These are phyloP conservation scores for Saturnia japonica DNA, from an alignment of 2,888 invertebrate genomes.

Conservation along the genomic window DNA sequence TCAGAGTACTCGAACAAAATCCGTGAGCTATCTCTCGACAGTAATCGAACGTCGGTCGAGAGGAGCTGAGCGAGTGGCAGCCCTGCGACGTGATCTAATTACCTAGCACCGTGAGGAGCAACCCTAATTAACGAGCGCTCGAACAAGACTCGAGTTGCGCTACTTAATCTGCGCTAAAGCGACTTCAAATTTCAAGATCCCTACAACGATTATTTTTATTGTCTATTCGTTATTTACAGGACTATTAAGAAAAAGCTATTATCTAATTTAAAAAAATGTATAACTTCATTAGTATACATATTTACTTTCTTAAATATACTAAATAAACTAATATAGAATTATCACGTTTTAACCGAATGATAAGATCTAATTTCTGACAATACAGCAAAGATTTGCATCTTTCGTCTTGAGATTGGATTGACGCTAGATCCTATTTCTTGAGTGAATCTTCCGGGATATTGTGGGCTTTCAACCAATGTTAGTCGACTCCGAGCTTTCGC, in stretches of 20 bases:
- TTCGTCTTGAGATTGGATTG: too few relatives aligned
- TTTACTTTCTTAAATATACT: too few relatives aligned
- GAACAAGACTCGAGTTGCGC: conserved; percentile 3
- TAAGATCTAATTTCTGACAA: too few relatives aligned
- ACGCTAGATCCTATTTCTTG: background rate
- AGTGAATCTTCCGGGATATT: background rate
- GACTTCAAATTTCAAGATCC: background rate
- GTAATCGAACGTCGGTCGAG: conserved; percentile 13
- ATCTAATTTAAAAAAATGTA: background rate
- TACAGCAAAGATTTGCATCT: too few relatives aligned
- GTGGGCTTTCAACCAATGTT: background rate
- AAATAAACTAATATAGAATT: too few relatives aligned
- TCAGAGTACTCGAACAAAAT: conserved; percentile 6
- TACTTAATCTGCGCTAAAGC: conserved; percentile 10
- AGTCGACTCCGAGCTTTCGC: too few relatives aligned
- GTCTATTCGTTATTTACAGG: background rate
- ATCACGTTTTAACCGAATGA: too few relatives aligned
- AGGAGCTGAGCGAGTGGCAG: conserved; percentile 6
- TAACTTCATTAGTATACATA: too few relatives aligned
- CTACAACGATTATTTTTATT: background rate
- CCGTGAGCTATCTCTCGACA: conserved; percentile 7
- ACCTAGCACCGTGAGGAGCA: conserved; percentile 13
- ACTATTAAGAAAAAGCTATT: background rate
- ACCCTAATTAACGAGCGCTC: conserved; percentile 13
- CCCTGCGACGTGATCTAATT: conserved; percentile 23